phyloP scores from a whole-genome alignment of 1,140 invertebrate species.

The Drosophila trapezifrons region DNA sequence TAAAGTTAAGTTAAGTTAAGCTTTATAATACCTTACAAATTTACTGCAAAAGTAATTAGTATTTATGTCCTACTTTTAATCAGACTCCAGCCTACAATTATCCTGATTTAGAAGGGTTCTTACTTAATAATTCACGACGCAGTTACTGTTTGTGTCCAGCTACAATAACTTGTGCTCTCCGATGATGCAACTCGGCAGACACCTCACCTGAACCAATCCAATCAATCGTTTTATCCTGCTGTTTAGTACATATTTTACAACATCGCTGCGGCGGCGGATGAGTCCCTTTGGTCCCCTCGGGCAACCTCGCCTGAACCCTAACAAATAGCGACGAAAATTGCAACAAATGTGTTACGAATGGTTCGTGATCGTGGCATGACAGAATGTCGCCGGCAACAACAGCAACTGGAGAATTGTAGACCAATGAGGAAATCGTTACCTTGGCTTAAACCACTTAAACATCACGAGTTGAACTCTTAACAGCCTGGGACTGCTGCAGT shows the following conservation, averaged over 20 bases:
- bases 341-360: conserved; percentile 82
- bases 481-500: conserved; percentile 67
- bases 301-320: conserved; percentile 73
- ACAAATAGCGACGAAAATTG: conserved; percentile 82
- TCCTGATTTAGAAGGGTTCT: background rate
- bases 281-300: conserved; percentile 17
- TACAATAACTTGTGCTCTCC: conserved; percentile 4
- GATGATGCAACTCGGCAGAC: conserved; percentile 18
- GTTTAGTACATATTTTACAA: conserved; percentile 73
- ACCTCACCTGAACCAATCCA: background rate
- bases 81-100: background rate
- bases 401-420: conserved; percentile 60
- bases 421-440: conserved; percentile 79
- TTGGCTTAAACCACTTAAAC: conserved; percentile 76
- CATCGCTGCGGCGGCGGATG: conserved; percentile 24
- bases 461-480: conserved; percentile 82
- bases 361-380: conserved; percentile 80
- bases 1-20: no score
- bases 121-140: background rate
- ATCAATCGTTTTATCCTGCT: conserved; percentile 33
- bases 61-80: background rate
- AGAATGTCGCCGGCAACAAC: conserved; percentile 73
- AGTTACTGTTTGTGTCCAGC: background rate
- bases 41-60: background rate
- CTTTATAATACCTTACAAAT: background rate